Percentiles rank a stretch among this genome's conserved stretches.
Evolutionary conservation across 2,797 vertebrate species (phyloP).

Genomic region (Darevskia mixta): DNA sequence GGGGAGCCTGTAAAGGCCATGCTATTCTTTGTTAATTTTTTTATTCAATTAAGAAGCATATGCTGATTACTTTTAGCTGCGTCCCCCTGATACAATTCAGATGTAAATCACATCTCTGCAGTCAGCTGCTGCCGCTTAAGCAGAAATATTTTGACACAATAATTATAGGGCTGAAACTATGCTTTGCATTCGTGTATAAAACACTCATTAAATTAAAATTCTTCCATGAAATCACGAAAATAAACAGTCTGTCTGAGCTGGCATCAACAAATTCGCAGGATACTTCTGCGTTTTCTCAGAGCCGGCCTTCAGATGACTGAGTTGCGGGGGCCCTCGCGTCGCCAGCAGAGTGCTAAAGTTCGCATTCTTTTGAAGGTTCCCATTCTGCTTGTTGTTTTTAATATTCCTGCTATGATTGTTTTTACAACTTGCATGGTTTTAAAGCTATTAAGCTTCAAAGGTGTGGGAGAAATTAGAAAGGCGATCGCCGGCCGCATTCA

Average conservation of each 20-base stretch:
- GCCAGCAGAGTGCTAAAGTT: conserved; percentile 90
- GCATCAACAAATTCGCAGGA: conserved; percentile 90
- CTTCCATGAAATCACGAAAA: conserved; percentile 96
- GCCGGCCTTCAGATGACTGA: conserved; percentile 74
- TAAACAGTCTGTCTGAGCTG: conserved; percentile 95
- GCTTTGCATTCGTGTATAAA: conserved; percentile 90
- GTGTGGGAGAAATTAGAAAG: conserved; percentile 78
- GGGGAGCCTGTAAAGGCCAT: conserved; percentile 56
- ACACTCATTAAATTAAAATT: conserved; percentile 98
- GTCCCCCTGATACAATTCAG: conserved; percentile 74
- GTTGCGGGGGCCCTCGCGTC: conserved; percentile 73
- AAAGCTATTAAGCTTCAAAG: conserved; percentile 88
- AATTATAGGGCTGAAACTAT: conserved; percentile 89
- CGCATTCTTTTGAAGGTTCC: conserved; percentile 80
- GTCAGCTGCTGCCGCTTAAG: conserved; percentile 89
- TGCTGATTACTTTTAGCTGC: conserved; percentile 71
- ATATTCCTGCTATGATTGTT: conserved; percentile 85
- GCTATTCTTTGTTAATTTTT: conserved; percentile 73
- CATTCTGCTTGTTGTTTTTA: conserved; percentile 83
- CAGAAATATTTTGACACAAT: conserved; percentile 93
- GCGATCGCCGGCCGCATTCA: conserved; percentile 70
- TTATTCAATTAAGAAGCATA: conserved; percentile 70
- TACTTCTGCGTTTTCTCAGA: conserved; percentile 91
- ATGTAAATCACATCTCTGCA: conserved; percentile 83
- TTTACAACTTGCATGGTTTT: conserved; percentile 86